These are phyloP conservation scores for Hypolimnas misippus DNA, from an alignment of 2,888 invertebrate species.

Conservation along the genomic window DNA sequence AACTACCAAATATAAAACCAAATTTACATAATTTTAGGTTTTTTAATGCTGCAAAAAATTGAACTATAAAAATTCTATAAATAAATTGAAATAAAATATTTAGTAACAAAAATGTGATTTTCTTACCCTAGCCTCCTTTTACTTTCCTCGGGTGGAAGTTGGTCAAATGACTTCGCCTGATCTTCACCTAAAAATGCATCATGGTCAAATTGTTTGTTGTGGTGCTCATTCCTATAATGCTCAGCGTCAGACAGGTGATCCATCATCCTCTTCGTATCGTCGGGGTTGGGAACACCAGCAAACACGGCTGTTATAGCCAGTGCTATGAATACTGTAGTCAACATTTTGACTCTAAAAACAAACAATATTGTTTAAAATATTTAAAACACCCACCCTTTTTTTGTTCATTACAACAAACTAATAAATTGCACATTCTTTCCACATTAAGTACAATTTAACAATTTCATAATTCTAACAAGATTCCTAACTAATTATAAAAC, in stretches of 20 bases:
- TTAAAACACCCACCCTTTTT: background rate
- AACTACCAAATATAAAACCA: no score
- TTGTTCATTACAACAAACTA: background rate
- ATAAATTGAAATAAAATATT: no score
- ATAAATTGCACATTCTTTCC: background rate
- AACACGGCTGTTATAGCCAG: slow-evolving; percentile 71
- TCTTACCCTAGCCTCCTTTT: slow-evolving; percentile 91
- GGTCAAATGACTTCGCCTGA: slow-evolving; percentile 96
- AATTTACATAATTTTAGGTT: no score
- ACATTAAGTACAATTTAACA: background rate
- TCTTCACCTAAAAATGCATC: slow-evolving; percentile 98
- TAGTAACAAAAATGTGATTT: no score
- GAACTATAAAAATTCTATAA: no score
- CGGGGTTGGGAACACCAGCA: slow-evolving; percentile 88
- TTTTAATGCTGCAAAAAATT: no score
- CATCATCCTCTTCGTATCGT: slow-evolving; percentile 86
- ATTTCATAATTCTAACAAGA: background rate
- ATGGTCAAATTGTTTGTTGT: slow-evolving; percentile 97
- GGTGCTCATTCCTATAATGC: slow-evolving; percentile 91
- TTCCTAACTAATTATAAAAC: background rate
- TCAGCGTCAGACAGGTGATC: slow-evolving; percentile 90
- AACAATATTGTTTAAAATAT: background rate
- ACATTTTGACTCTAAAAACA: slow-evolving; percentile 58
- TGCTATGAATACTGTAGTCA: slow-evolving; percentile 66
- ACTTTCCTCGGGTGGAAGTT: slow-evolving; percentile 97